Evolutionary conservation across 2,888 invertebrate genomes (phyloP).

Genomic region (Trimorus sp.): DNA sequence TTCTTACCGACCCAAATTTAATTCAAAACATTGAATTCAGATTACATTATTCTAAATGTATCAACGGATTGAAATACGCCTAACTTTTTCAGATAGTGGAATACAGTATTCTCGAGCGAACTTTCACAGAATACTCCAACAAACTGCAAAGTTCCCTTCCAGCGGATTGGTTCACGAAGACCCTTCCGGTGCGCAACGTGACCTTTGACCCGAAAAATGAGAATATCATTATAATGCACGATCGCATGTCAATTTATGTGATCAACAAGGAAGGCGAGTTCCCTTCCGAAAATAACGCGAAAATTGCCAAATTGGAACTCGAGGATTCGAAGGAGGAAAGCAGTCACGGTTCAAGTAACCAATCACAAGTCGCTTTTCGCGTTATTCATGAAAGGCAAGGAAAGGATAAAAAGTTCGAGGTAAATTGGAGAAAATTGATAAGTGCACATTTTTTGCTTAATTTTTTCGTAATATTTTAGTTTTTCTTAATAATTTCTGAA

Average conservation of each 20-base stretch:
- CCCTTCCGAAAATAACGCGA: slow-evolving; percentile 75
- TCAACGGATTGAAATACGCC: too few species aligned
- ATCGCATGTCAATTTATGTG: slow-evolving; percentile 87
- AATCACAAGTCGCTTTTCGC: slow-evolving; percentile 78
- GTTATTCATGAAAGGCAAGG: slow-evolving; percentile 70
- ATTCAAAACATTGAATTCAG: too few species aligned
- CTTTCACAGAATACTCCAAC: slow-evolving; percentile 86
- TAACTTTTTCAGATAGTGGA: slow-evolving; percentile 84
- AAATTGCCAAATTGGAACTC: slow-evolving; percentile 80
- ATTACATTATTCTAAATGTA: too few species aligned
- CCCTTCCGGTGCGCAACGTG: slow-evolving; percentile 85
- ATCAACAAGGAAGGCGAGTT: slow-evolving; percentile 83
- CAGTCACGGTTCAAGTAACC: slow-evolving; percentile 73
- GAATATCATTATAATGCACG: slow-evolving; percentile 87
- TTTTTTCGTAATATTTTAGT: too few species aligned
- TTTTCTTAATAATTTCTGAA: too few species aligned
- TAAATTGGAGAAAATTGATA: too few species aligned
- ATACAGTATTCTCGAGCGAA: slow-evolving; percentile 86
- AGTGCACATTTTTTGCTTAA: too few species aligned
- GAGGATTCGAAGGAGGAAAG: slow-evolving; percentile 77
- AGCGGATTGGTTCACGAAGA: slow-evolving; percentile 84
- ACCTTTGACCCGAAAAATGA: slow-evolving; percentile 85
- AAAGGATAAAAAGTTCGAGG: slow-evolving; percentile 83
- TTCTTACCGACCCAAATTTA: too few species aligned
- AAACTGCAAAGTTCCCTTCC: slow-evolving; percentile 81